phyloP scores from a whole-genome alignment of 2,888 invertebrate genomes.

The Scrobipalpa atriplicella region DNA sequence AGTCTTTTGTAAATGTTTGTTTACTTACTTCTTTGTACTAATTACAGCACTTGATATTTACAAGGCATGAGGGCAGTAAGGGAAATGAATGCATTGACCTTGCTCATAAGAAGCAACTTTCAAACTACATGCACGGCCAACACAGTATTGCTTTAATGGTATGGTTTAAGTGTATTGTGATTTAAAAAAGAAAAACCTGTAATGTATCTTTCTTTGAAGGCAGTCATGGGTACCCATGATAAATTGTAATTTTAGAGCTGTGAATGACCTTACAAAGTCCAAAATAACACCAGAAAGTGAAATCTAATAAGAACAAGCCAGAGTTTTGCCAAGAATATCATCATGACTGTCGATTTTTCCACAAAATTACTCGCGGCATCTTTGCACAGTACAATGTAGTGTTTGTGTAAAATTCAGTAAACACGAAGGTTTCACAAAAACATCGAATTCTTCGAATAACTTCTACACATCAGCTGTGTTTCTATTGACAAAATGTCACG shows the following conservation, averaged over 20 bases:
- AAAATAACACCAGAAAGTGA: background rate
- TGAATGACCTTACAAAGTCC: too few relatives aligned
- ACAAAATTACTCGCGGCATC: background rate
- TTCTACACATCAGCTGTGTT: conserved; percentile 1
- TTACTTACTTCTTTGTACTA: too few relatives aligned
- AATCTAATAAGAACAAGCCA: background rate
- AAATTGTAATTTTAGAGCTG: too few relatives aligned
- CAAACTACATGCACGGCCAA: background rate
- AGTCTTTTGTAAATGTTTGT: too few relatives aligned
- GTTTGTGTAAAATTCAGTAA: background rate
- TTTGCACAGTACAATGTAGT: conserved; percentile 1
- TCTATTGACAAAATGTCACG: conserved; percentile 7
- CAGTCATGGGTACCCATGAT: too few relatives aligned
- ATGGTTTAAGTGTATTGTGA: background rate
- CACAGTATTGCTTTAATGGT: too few relatives aligned
- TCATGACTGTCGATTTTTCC: background rate
- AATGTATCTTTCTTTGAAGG: background rate
- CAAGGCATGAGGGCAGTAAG: background rate
- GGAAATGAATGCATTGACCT: background rate
- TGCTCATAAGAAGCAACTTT: background rate
- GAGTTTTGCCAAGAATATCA: background rate
- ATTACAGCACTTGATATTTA: background rate
- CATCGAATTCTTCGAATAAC: background rate
- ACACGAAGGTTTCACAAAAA: conserved; percentile 8
- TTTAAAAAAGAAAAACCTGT: background rate